A percentile compares a stretch with the other conserved stretches of the same genome.
Evolutionary conservation across 2,113 vertebrate species (phyloP).

Genomic region (Trinectes maculatus): DNA sequence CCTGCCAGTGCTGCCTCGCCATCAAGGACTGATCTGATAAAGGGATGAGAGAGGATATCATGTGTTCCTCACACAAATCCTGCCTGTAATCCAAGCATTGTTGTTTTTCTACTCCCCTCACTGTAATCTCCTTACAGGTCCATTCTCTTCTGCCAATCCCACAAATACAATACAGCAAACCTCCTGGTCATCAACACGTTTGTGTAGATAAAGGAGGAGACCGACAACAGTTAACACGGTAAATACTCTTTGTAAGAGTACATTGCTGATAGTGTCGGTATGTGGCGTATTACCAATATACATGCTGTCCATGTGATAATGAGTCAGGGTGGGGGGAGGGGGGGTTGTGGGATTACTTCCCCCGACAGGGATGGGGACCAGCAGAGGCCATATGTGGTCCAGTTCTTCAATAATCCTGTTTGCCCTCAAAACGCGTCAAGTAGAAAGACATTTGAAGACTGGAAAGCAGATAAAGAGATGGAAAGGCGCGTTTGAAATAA

Average conservation of each 20-base stretch:
- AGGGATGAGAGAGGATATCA: conserved; percentile 80
- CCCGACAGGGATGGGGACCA: conserved; percentile 48
- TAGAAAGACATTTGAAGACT: conserved; percentile 36
- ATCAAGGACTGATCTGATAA: conserved; percentile 79
- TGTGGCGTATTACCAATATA: conserved; percentile 36
- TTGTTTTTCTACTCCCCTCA: conserved; percentile 76
- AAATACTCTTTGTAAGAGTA: conserved; percentile 9
- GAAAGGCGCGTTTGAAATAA: conserved; percentile 57
- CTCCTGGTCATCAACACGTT: conserved; percentile 30
- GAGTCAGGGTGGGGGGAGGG: conserved; percentile 30
- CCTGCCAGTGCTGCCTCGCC: conserved; percentile 53
- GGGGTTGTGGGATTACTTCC: conserved; percentile 50
- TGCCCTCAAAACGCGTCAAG: conserved; percentile 59
- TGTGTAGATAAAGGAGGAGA: conserved; percentile 31
- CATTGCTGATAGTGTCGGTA: conserved; percentile 31
- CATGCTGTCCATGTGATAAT: conserved; percentile 68
- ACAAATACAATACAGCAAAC: conserved; percentile 55
- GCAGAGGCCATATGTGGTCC: conserved; percentile 67
- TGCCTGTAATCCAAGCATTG: conserved; percentile 79
- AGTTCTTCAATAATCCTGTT: conserved; percentile 67
- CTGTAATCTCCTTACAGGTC: conserved; percentile 69
- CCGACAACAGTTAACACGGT: conserved; percentile 10
- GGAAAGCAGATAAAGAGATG: conserved; percentile 28
- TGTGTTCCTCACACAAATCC: conserved; percentile 82
- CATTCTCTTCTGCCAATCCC: conserved; percentile 41